Conservation (phyloP, 2,113 vertebrate genomes). For the Stercorarius parasiticus region DNA sequence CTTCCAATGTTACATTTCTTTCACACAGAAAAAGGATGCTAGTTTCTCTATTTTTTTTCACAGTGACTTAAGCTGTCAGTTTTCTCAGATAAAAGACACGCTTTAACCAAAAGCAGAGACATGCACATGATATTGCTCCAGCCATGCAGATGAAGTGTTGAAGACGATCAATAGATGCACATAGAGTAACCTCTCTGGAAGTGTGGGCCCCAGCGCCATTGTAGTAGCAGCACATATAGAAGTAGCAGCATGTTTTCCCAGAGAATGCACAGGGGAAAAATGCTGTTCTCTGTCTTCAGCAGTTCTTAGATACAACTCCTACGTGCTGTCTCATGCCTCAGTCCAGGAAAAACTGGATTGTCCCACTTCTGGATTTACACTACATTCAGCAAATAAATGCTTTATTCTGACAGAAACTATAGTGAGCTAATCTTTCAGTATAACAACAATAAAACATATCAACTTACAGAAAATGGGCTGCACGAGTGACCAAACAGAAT, state of each 20-base stretch:
- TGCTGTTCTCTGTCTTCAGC: not conserved
- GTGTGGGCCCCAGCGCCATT: accelerated
- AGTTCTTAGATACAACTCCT: not conserved
- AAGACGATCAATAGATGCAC: not conserved
- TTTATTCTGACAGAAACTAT: not conserved
- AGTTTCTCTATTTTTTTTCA: not conserved
- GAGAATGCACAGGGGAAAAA: not conserved
- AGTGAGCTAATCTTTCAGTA: not conserved
- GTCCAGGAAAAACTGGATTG: not conserved
- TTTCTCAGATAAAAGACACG: not conserved
- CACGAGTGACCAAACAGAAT: not conserved
- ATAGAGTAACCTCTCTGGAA: not conserved
- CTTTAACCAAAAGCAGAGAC: not conserved
- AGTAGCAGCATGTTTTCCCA: not conserved
- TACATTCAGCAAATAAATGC: not conserved
- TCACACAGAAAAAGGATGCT: not conserved
- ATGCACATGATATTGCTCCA: not conserved
- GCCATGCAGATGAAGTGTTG: not conserved
- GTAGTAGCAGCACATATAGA: not conserved
- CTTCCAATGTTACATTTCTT: not conserved
- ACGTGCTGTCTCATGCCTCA: not conserved
- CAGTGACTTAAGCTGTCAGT: not conserved
- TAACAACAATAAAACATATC: not conserved
- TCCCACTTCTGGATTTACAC: not conserved
- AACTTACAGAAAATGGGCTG: not conserved